phyloP scores from a whole-genome alignment of 2,113 vertebrate species.

The Lucifuga dentata region DNA sequence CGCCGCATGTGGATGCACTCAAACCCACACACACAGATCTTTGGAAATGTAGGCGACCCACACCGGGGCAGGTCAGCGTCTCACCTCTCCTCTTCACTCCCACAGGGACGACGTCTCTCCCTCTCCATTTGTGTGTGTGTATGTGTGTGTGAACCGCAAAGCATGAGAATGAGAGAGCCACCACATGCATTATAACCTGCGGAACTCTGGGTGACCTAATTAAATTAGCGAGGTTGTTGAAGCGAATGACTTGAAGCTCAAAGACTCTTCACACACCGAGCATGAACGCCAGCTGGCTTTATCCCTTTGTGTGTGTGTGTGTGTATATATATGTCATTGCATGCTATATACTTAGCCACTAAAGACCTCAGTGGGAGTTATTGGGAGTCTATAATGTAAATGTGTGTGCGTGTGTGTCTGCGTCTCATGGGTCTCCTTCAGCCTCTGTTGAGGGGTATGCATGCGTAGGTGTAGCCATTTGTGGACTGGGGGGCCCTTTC shows the following conservation, averaged over 20 bases:
- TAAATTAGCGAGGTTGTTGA: conserved; percentile 68
- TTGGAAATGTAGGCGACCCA: conserved; percentile 59
- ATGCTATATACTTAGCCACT: conserved; percentile 31
- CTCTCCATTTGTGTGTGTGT: conserved; percentile 37
- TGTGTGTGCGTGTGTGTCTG: too few relatives aligned
- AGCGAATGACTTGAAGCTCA: conserved; percentile 61
- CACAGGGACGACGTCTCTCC: conserved; percentile 48
- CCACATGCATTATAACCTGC: conserved; percentile 63
- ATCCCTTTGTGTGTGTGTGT: conserved; percentile 17
- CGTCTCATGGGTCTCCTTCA: conserved; percentile 50
- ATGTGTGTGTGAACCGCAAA: conserved; percentile 33
- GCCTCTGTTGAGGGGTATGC: conserved; percentile 38
- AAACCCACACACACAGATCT: conserved; percentile 42
- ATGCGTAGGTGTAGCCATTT: conserved; percentile 47
- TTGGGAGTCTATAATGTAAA: conserved; percentile 16
- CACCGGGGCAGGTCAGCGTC: conserved; percentile 65
- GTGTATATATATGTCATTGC: conserved; percentile 35
- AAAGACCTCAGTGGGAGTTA: conserved; percentile 46
- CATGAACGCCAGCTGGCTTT: conserved; percentile 59
- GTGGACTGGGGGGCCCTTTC: conserved; percentile 22
- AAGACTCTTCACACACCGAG: conserved; percentile 50
- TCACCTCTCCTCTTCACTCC: conserved; percentile 67
- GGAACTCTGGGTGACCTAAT: conserved; percentile 69
- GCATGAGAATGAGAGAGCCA: conserved; percentile 44
- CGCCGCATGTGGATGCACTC: conserved; percentile 52